Conservation (phyloP, 2,113 vertebrate genomes). For the Vidua macroura region DNA sequence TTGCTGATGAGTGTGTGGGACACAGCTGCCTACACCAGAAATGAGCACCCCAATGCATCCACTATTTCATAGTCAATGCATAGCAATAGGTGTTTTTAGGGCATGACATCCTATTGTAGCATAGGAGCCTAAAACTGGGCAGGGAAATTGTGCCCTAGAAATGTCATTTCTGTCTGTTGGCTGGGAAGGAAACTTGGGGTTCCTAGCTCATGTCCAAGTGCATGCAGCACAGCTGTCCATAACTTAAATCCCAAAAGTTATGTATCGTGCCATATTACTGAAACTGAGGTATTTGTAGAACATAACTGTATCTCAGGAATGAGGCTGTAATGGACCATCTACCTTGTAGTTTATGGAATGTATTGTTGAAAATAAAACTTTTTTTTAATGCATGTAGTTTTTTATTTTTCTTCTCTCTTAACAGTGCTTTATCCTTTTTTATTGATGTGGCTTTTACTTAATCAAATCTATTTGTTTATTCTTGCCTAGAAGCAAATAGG, state of each 20-base stretch:
- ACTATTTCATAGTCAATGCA: background rate
- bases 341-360: background rate
- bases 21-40: background rate
- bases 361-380: background rate
- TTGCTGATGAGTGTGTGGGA: background rate
- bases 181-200: background rate
- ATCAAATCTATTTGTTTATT: background rate
- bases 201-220: background rate
- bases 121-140: background rate
- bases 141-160: background rate
- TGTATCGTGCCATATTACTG: background rate
- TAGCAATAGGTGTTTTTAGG: background rate
- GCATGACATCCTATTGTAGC: fast-evolving
- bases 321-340: background rate
- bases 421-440: background rate
- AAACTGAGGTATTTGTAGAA: background rate
- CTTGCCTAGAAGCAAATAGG: background rate
- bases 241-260: background rate
- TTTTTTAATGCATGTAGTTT: background rate
- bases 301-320: background rate
- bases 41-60: fast-evolving
- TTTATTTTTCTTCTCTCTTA: background rate
- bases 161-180: background rate
- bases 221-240: background rate
- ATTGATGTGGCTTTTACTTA: background rate